Percentiles rank a stretch among this genome's conserved stretches.
Evolutionary conservation across 2,888 invertebrate genomes (phyloP).

Genomic region (Yponomeuta sedellus): DNA sequence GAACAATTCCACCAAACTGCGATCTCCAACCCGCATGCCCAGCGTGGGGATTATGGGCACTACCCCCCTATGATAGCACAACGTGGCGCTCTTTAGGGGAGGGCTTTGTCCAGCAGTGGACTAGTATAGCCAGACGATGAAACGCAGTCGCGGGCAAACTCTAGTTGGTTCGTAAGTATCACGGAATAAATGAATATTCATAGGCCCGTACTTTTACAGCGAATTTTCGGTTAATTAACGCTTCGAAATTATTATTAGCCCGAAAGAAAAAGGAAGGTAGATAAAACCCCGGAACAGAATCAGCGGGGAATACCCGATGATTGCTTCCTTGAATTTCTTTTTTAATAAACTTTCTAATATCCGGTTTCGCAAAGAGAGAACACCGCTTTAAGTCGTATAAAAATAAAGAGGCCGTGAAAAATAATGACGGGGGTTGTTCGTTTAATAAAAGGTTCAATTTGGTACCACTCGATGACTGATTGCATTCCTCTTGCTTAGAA

Average conservation of each 20-base stretch:
- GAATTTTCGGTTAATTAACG: conserved; percentile 12
- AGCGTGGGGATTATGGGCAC: too few relatives aligned
- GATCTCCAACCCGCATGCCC: too few relatives aligned
- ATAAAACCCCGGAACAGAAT: conserved; percentile 1
- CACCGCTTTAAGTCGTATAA: conserved; percentile 4
- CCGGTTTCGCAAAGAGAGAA: conserved; percentile 10
- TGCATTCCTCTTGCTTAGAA: too few relatives aligned
- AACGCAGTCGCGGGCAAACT: too few relatives aligned
- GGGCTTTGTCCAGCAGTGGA: too few relatives aligned
- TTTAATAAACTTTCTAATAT: conserved; percentile 15
- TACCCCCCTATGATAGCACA: too few relatives aligned
- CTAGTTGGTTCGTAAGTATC: too few relatives aligned
- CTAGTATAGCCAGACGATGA: too few relatives aligned
- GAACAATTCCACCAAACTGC: too few relatives aligned
- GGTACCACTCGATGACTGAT: conserved; percentile 23
- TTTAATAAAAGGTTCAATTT: conserved; percentile 35
- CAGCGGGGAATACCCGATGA: conserved; percentile 1
- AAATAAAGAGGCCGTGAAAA: conserved; percentile 9
- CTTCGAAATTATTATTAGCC: not conserved
- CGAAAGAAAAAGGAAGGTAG: not conserved
- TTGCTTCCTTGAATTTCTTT: conserved; percentile 7
- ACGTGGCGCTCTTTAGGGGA: too few relatives aligned
- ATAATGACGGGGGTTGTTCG: conserved; percentile 22
- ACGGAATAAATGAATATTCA: conserved; percentile 11
- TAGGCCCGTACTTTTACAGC: not conserved